Evolutionary conservation across 2,797 vertebrate species (phyloP).

Genomic region (Myotis vivesi): DNA sequence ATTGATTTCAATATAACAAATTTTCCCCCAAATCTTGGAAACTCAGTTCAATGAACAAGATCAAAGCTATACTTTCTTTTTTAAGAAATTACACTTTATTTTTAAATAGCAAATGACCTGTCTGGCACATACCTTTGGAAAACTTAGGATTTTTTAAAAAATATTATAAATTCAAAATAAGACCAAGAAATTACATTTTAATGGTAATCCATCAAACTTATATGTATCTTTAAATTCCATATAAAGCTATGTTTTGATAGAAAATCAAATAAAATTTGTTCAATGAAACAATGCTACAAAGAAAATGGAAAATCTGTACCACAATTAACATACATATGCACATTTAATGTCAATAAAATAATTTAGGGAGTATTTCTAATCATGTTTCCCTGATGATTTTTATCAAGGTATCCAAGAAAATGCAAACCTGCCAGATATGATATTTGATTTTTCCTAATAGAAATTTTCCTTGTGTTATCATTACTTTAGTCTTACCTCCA

Average conservation of each 20-base stretch:
- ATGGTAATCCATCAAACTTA: background rate
- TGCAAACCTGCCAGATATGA: background rate
- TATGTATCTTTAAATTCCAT: background rate
- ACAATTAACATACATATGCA: background rate
- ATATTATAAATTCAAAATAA: slow-evolving; percentile 50
- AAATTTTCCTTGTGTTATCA: background rate
- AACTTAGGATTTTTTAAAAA: background rate
- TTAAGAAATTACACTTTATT: background rate
- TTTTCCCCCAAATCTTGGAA: slow-evolving; percentile 5
- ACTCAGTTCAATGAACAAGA: background rate
- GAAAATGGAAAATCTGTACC: background rate
- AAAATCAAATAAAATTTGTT: slow-evolving; percentile 10
- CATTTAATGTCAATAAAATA: background rate
- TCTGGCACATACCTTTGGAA: slow-evolving; percentile 15
- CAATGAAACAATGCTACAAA: slow-evolving; percentile 22
- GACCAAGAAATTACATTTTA: slow-evolving; percentile 38
- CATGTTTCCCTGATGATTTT: too few species aligned
- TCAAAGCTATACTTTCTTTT: background rate
- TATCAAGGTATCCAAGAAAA: slow-evolving; percentile 40
- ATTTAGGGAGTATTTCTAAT: background rate
- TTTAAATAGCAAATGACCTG: slow-evolving; percentile 37
- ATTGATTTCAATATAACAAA: slow-evolving; percentile 25
- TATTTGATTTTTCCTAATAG: background rate
- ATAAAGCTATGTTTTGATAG: background rate
- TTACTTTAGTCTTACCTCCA: background rate